Base-by-base conservation (phyloP, 2,113 vertebrate species). In the Labrus mixtus region DNA sequence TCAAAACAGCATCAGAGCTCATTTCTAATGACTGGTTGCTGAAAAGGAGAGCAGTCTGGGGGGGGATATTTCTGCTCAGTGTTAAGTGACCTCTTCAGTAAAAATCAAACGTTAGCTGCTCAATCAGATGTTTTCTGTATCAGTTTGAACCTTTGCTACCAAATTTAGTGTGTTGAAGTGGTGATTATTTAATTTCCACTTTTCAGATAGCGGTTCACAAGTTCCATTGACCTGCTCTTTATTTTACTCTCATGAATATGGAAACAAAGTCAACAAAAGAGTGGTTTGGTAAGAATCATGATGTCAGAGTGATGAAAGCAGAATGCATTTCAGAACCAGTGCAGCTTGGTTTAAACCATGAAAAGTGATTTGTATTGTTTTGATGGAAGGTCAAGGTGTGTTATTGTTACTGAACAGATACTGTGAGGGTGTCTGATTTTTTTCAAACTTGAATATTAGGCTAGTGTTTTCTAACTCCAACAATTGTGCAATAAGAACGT, bases 371-470 rank as follows among this genome's bases (percentile, higher is more conserved):
- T 68, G 68, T 81, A 69, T 69, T 73, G 33, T 11, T 11, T 41
- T 10, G 20, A 13, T 62, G 60, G 20, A 39, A 59, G 58, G 17
- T 59, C n/a, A 46, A 57, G 4, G 13, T 36, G 17, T 62, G 17
- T 83, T 53, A 50, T 78, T 87, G 56, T 89, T 84, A 72, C 25
- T 64, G 39, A 57, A 67, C 22, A 36, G 55, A 74, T 20, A 17
- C 43, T 1, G 0, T 66, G 2, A 36, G 3, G 11, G n/a, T 16
- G 37, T 65, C 57, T 61, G 50, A 20, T 33, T 60, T 33, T 60
- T 29, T 23, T 62, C n/a, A 65, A 11, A 74, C 72, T 68, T 83
- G 60, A 83, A 73, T 16, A 33, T 57, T 55, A 23, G 39, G 37
- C 25, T 50, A 22, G 41, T 22, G 23, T 56, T 19, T 37, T 36